These are phyloP conservation scores for Margarornis squamiger DNA, from an alignment of 2,797 vertebrate species.

Conservation along the genomic window DNA sequence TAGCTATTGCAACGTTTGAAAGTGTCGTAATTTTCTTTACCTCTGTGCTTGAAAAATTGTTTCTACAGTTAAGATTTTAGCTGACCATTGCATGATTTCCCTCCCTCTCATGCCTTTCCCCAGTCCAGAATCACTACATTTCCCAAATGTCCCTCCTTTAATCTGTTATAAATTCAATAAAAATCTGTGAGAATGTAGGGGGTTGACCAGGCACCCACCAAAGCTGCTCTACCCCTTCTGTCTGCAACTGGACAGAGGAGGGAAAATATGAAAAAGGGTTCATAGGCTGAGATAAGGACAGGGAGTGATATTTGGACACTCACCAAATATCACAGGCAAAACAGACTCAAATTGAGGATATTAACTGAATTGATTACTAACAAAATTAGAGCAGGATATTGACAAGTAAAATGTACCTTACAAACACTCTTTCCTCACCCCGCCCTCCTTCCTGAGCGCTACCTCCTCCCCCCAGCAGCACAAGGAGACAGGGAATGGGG, in stretches of 20 bases:
- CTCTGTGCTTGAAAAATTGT: neutral
- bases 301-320: neutral
- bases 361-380: neutral
- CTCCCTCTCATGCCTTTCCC: neutral
- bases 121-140: neutral
- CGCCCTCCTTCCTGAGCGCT: neutral
- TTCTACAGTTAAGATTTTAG: neutral
- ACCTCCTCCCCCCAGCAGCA: neutral
- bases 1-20: neutral
- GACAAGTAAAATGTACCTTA: neutral
- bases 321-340: neutral
- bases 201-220: neutral
- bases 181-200: neutral
- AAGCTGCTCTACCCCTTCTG: neutral
- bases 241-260: neutral
- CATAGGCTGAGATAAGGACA: neutral
- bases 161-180: constrained; percentile 30
- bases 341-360: neutral
- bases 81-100: neutral
- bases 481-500: neutral
- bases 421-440: neutral
- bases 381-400: neutral
- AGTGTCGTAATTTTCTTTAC: neutral
- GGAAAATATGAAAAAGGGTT: neutral
- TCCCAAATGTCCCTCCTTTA: constrained; percentile 32